These are phyloP conservation scores for Catocala sponsa DNA, from an alignment of 2,888 invertebrate species.

Conservation along the genomic window DNA sequence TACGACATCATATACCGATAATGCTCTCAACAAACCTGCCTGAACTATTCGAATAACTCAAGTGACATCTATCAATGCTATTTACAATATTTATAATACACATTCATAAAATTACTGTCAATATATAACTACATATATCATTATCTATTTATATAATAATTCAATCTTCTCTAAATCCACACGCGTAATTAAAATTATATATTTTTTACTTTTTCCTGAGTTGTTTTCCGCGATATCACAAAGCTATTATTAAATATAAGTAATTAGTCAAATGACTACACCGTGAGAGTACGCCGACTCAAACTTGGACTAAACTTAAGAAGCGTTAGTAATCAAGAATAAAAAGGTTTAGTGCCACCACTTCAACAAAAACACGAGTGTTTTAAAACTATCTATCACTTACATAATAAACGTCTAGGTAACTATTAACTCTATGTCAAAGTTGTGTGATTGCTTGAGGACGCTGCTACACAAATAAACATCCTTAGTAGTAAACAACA, in stretches of 20 bases:
- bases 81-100: slow-evolving; percentile 71
- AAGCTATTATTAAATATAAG: slow-evolving; percentile 75
- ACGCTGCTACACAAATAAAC: slow-evolving; percentile 27
- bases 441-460: slow-evolving; percentile 35
- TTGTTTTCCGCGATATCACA: slow-evolving; percentile 76
- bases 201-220: slow-evolving; percentile 56
- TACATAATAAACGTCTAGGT: slow-evolving; percentile 46
- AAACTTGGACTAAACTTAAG: slow-evolving; percentile 31
- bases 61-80: slow-evolving; percentile 49
- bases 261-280: slow-evolving; percentile 69
- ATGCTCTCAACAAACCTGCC: slow-evolving; percentile 70
- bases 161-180: slow-evolving; percentile 55
- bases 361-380: slow-evolving; percentile 37
- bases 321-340: slow-evolving; percentile 43
- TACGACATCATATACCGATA: slow-evolving; percentile 58
- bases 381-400: slow-evolving; percentile 41
- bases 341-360: slow-evolving; percentile 35
- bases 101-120: slow-evolving; percentile 52
- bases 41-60: slow-evolving; percentile 61
- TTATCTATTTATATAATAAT: slow-evolving; percentile 43
- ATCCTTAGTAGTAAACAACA: slow-evolving; percentile 46
- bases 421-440: slow-evolving; percentile 44
- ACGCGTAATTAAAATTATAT: slow-evolving; percentile 47
- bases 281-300: slow-evolving; percentile 55
- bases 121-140: slow-evolving; percentile 47